Evolutionary conservation across 1,140 invertebrate genomes (phyloP).

Genomic region (Wiebesia pumilae): DNA sequence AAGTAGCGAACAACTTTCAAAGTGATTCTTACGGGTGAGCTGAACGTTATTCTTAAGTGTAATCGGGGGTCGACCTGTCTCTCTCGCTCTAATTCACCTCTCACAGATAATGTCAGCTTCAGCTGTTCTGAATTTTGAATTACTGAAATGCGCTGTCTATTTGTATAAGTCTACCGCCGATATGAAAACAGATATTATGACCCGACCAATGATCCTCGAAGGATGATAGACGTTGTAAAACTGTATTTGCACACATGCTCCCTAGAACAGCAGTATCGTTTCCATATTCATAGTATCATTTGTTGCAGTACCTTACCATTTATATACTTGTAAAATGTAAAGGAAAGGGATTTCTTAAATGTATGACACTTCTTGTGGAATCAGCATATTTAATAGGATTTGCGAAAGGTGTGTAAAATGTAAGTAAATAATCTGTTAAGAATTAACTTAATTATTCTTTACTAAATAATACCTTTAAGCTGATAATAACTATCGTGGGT

Average conservation of each 20-base stretch:
- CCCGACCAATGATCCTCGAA: neutral
- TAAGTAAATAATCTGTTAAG: neutral
- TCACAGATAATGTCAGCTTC: constrained; percentile 3
- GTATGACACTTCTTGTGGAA: neutral
- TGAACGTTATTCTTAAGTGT: neutral
- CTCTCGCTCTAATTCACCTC: constrained; percentile 9
- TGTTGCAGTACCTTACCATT: neutral
- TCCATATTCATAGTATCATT: neutral
- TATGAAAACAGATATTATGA: neutral
- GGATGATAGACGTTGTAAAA: neutral
- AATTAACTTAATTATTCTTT: neutral
- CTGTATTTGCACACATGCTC: neutral
- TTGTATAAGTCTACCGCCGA: neutral
- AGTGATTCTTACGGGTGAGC: constrained; percentile 24
- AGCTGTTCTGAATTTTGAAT: neutral
- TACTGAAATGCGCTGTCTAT: constrained; percentile 5
- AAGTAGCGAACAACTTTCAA: constrained; percentile 24
- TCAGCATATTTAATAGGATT: neutral
- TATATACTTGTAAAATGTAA: too few relatives aligned
- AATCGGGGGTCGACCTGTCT: neutral
- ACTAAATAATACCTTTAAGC: neutral
- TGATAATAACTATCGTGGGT: constrained; percentile 1
- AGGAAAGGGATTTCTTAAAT: neutral
- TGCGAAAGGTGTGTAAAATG: neutral
- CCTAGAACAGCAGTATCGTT: neutral